Conservation (phyloP, 37 sponge, comb jelly and placozoan genomes). For the Halichondria panicea region DNA sequence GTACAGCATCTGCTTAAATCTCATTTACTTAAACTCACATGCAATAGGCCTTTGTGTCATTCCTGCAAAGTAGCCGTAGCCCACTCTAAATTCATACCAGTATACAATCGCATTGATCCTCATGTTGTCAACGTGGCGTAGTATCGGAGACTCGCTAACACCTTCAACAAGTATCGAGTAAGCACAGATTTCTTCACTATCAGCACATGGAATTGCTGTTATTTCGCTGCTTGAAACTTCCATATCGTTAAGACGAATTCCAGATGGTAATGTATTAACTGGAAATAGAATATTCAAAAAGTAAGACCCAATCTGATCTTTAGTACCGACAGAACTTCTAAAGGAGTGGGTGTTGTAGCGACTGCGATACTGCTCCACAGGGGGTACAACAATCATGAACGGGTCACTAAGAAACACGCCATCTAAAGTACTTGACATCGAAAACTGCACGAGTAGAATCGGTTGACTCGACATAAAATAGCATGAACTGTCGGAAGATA, state of each 20-base stretch:
- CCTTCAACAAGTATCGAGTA: too few species aligned
- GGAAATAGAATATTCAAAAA: slow-evolving; percentile 33
- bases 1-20: too few species aligned
- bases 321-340: not conserved
- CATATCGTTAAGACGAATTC: slow-evolving; percentile 10
- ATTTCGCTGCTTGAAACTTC: not conserved
- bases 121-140: too few species aligned
- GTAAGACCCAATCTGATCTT: not conserved
- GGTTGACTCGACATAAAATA: slow-evolving; percentile 24
- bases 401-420: slow-evolving; percentile 12
- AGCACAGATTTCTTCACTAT: too few species aligned
- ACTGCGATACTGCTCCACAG: slow-evolving; percentile 49
- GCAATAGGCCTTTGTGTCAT: slow-evolving; percentile 39
- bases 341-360: slow-evolving; percentile 10
- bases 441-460: slow-evolving; percentile 40
- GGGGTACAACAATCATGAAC: slow-evolving; percentile 56
- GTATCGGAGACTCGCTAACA: too few species aligned
- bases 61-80: slow-evolving; percentile 49
- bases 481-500: slow-evolving; percentile 10
- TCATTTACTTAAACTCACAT: too few species aligned
- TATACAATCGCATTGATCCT: slow-evolving; percentile 26
- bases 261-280: not conserved
- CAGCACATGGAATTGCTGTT: too few species aligned
- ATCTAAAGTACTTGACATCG: slow-evolving; percentile 41
- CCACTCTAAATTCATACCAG: slow-evolving; percentile 9